Base-by-base conservation (phyloP, 1,140 invertebrate species). In the Lasioglossum albipes region DNA sequence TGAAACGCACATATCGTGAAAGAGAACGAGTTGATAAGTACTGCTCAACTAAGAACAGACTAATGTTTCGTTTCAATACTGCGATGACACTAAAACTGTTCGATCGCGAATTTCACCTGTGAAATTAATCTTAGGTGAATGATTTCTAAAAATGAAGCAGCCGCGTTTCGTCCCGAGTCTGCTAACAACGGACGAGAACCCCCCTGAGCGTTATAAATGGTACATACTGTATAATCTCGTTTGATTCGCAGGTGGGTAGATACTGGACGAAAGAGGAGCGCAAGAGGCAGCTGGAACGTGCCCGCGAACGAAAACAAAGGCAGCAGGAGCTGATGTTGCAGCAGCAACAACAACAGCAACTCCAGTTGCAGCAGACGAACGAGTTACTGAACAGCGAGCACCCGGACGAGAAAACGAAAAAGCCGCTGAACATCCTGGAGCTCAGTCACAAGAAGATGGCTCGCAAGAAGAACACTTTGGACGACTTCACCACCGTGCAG, bases 191-290 rank as follows among this genome's bases (percentile, higher is more conserved):
- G n/a, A n/a, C n/a, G n/a, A n/a, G n/a, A n/a, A n/a, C n/a, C n/a
- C n/a, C n/a, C n/a, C n/a, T n/a, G n/a, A n/a, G n/a, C 27, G 27
- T 27, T 27, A 27, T 27, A 0, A 0, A 27, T 27, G 27, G 27
- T 27, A 27, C 27, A 27, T 27, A 27, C 27, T 27, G 27, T 27
- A 49, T 49, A 13, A 3, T 12, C 10, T 49, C 16, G 7, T 36
- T 22, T n/a, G 27, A n/a, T 62, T 75, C 10, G 27, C 86, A 95
- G 94, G 94, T 96, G 73, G 97, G 97, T 45, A 94, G 96, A 57
- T 97, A 97, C 90, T 97, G 96, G 96, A 96, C 94, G 22, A 96
- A 96, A 92, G 96, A 97, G 83, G 96, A 97, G 79, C 94, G 96
- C 12, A 97, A 97, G 87, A 93, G 95, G 27, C 96, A 97, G 85